Evolutionary conservation across 2,113 vertebrate genomes (phyloP).

Genomic region (Phaethon lepturus): DNA sequence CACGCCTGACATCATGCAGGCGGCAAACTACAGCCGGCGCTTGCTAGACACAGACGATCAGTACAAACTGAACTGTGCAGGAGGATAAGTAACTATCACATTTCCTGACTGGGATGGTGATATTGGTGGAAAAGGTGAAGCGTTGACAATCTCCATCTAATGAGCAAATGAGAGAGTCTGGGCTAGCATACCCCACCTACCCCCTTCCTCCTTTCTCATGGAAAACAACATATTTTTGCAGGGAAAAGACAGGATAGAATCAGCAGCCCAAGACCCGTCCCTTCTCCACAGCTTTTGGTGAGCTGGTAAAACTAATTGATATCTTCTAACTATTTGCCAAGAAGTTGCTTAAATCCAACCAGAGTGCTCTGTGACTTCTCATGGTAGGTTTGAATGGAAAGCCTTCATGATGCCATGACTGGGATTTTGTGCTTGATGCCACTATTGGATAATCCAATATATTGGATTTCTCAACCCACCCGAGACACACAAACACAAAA

Average conservation of each 20-base stretch:
- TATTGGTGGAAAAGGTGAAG: not conserved
- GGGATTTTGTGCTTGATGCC: not conserved
- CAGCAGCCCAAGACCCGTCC: not conserved
- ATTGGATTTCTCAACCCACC: not conserved
- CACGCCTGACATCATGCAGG: rapidly evolving
- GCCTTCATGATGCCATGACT: not conserved
- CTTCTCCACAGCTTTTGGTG: not conserved
- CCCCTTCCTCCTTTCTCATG: not conserved
- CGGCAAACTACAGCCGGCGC: not conserved
- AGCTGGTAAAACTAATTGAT: not conserved
- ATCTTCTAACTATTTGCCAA: not conserved
- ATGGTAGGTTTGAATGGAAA: not conserved
- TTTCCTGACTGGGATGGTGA: not conserved
- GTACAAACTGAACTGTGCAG: not conserved
- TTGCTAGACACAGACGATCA: not conserved
- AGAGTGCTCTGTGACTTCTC: not conserved
- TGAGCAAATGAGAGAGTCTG: not conserved
- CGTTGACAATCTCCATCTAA: rapidly evolving
- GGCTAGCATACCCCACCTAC: not conserved
- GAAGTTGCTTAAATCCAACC: not conserved
- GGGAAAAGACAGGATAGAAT: not conserved
- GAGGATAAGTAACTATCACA: not conserved
- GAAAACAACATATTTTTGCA: not conserved
- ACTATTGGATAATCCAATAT: not conserved
- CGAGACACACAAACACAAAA: not conserved